Conservation (phyloP, 2,113 vertebrate species). For the Anser cygnoides region DNA sequence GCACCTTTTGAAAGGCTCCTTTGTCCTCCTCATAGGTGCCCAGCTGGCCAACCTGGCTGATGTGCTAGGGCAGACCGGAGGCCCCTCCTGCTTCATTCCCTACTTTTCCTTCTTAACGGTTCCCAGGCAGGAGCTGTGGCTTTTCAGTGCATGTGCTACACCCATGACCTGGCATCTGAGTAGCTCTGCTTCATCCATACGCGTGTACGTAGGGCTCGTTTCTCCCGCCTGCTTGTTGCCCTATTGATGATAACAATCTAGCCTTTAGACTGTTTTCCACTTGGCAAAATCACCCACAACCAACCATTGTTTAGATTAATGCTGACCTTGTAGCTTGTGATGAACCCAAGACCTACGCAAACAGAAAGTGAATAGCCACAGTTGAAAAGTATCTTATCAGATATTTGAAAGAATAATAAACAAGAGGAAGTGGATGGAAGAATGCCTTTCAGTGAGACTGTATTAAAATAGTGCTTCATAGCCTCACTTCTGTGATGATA, state of each 20-base stretch:
- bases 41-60: neutral
- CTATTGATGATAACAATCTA: slow-evolving; percentile 58
- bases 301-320: slow-evolving; percentile 59
- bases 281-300: slow-evolving; percentile 37
- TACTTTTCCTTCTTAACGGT: neutral
- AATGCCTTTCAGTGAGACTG: slow-evolving; percentile 29
- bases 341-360: slow-evolving; percentile 67
- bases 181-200: neutral
- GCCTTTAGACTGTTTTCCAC: slow-evolving; percentile 47
- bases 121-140: neutral
- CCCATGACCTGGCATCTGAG: slow-evolving; percentile 38
- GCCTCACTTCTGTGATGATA: neutral
- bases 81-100: neutral
- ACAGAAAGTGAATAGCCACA: slow-evolving; percentile 64
- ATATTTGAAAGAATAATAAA: slow-evolving; percentile 70
- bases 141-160: slow-evolving; percentile 15
- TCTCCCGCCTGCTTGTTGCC: slow-evolving; percentile 7
- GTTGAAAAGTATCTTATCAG: slow-evolving; percentile 61
- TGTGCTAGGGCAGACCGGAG: neutral
- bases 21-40: neutral
- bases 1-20: neutral
- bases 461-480: slow-evolving; percentile 18
- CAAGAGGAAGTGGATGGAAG: slow-evolving; percentile 59
- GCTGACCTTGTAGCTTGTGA: slow-evolving; percentile 70
- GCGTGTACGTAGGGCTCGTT: neutral